A percentile compares a stretch with the other conserved stretches of the same genome.
Evolutionary conservation across 2,797 vertebrate species (phyloP).

Genomic region (Spinibarbus caldwelli): DNA sequence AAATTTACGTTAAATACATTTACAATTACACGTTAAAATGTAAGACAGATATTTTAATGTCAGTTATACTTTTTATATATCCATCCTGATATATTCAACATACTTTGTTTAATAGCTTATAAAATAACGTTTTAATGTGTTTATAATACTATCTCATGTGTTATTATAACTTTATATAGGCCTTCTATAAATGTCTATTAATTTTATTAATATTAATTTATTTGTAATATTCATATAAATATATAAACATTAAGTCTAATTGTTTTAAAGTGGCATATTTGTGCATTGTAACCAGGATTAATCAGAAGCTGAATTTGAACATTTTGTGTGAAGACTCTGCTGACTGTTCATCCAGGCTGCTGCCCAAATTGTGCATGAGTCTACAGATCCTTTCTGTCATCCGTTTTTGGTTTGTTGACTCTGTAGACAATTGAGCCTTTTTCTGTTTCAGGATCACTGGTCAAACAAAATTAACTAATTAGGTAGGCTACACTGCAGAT

Average conservation of each 20-base stretch:
- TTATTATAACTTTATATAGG: too few species aligned
- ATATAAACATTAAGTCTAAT: neutral
- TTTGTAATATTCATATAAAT: neutral
- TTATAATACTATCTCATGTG: neutral
- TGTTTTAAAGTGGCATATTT: neutral
- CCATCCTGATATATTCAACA: neutral
- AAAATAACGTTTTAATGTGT: neutral
- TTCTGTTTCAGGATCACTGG: slow-evolving; percentile 23
- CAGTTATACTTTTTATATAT: too few species aligned
- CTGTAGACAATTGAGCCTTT: slow-evolving; percentile 11
- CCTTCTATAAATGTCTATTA: too few species aligned
- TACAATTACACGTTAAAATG: neutral
- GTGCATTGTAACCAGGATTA: neutral
- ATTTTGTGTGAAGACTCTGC: neutral
- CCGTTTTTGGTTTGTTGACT: neutral
- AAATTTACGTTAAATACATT: neutral
- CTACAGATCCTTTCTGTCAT: slow-evolving; percentile 3
- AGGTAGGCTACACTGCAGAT: neutral
- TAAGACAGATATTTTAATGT: neutral
- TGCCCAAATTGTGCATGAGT: neutral
- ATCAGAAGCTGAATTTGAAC: slow-evolving; percentile 3
- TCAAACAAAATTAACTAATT: slow-evolving; percentile 16
- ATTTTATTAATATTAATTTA: neutral
- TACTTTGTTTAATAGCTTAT: neutral
- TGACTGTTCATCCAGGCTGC: neutral